Percentiles rank a stretch among this genome's conserved stretches.
Conservation (phyloP, 2,797 vertebrate genomes). For the Muraenolepis orangiensis region DNA sequence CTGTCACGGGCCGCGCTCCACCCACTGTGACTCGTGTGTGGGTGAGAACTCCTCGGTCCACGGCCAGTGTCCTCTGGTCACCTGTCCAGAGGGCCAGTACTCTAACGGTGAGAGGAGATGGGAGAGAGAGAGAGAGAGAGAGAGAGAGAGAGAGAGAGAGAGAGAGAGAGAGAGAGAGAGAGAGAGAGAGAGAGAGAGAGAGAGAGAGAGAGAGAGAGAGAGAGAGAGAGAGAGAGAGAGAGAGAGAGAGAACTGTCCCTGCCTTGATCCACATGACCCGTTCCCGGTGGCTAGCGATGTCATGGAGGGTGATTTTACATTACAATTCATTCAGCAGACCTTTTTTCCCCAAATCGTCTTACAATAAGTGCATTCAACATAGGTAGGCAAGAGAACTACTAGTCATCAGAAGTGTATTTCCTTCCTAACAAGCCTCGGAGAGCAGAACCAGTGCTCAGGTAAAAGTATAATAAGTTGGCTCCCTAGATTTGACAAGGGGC, state of each 20-base stretch:
- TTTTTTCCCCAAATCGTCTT: too few species aligned
- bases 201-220: neutral
- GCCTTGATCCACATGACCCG: neutral
- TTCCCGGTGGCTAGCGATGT: neutral
- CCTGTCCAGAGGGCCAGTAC: conserved; percentile 71
- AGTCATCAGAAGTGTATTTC: too few species aligned
- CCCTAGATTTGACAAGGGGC: too few species aligned
- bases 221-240: neutral
- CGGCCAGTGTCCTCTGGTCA: conserved; percentile 71
- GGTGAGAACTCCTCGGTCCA: conserved; percentile 65
- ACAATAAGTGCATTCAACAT: too few species aligned
- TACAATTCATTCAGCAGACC: too few species aligned
- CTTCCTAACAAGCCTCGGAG: too few species aligned
- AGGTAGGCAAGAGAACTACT: too few species aligned
- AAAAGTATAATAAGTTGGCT: too few species aligned
- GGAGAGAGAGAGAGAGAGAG: neutral
- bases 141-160: neutral
- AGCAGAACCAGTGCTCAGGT: too few species aligned
- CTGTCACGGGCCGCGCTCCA: conserved; percentile 65
- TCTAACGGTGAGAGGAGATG: conserved; percentile 67
- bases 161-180: neutral
- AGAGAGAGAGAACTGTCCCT: neutral
- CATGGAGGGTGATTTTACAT: neutral
- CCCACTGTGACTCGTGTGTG: conserved; percentile 71
- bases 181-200: neutral